Evolutionary conservation across 2,797 vertebrate genomes (phyloP).

Genomic region (Lutjanus argentimaculatus): DNA sequence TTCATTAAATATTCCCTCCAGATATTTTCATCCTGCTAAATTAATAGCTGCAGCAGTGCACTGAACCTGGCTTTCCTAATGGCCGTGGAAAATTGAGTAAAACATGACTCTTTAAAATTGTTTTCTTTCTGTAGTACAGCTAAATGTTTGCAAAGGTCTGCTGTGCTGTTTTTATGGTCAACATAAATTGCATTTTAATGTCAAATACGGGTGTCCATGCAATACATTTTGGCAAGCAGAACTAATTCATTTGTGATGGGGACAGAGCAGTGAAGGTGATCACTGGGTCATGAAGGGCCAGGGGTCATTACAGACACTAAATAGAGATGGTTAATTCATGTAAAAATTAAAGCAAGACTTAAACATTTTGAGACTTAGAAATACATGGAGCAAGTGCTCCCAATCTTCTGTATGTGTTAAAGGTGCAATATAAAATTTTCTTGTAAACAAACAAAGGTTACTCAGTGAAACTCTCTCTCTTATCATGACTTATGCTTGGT

Average conservation of each 20-base stretch:
- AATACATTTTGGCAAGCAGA: background rate
- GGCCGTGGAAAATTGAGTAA: constrained; percentile 37
- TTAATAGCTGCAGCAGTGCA: constrained; percentile 46
- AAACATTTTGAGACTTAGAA: background rate
- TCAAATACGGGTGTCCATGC: background rate
- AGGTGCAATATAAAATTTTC: too few relatives aligned
- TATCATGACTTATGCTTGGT: too few relatives aligned
- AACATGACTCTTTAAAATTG: constrained; percentile 25
- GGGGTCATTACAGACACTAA: background rate
- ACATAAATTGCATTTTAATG: constrained; percentile 1
- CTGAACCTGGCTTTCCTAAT: constrained; percentile 49
- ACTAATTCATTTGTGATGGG: background rate
- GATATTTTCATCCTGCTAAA: constrained; percentile 58
- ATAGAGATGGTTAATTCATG: background rate
- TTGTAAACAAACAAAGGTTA: too few relatives aligned
- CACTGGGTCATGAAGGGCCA: background rate
- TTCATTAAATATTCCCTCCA: constrained; percentile 60
- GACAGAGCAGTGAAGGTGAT: background rate
- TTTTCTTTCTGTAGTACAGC: constrained; percentile 17
- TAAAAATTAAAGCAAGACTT: background rate
- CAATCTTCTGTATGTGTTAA: too few relatives aligned
- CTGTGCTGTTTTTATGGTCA: constrained; percentile 4
- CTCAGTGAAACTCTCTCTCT: too few relatives aligned
- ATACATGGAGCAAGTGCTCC: too few relatives aligned
- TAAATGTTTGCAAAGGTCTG: constrained; percentile 30